A percentile compares a stretch with the other conserved stretches of the same genome.
Evolutionary conservation across 2,113 vertebrate genomes (phyloP).

Genomic region (cattle (Bos taurus)): DNA sequence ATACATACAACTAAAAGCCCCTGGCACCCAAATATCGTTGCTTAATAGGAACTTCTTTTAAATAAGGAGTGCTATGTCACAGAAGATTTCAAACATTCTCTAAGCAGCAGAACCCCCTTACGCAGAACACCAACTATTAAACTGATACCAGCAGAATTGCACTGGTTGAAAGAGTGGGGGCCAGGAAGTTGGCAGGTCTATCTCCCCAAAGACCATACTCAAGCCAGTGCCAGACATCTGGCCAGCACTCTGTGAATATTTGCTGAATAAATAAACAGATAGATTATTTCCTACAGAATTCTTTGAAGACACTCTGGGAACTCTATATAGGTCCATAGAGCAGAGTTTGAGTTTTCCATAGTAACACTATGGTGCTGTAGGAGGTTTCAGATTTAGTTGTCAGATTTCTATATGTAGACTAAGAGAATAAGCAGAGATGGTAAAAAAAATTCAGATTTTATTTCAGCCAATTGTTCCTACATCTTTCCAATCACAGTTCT

Average conservation of each 20-base stretch:
- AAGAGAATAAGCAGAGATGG: not conserved
- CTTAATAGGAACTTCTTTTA: not conserved
- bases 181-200: not conserved
- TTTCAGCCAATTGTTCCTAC: not conserved
- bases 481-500: not conserved
- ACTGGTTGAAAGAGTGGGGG: not conserved
- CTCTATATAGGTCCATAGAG: not conserved
- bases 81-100: not conserved
- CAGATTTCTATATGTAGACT: not conserved
- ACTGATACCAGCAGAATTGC: not conserved
- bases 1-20: not conserved
- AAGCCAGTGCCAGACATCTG: conserved; percentile 41
- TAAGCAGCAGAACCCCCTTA: not conserved
- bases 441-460: not conserved
- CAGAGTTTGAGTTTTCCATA: conserved; percentile 5
- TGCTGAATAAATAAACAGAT: conserved; percentile 48
- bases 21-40: not conserved
- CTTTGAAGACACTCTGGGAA: not conserved
- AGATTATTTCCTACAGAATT: conserved; percentile 44
- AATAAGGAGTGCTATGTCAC: not conserved
- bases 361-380: not conserved
- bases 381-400: not conserved
- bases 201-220: not conserved
- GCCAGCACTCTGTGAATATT: conserved; percentile 15
- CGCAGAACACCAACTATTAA: not conserved